These are phyloP conservation scores for Mus pahari DNA, from an alignment of 2,113 vertebrate genomes.

Conservation along the genomic window DNA sequence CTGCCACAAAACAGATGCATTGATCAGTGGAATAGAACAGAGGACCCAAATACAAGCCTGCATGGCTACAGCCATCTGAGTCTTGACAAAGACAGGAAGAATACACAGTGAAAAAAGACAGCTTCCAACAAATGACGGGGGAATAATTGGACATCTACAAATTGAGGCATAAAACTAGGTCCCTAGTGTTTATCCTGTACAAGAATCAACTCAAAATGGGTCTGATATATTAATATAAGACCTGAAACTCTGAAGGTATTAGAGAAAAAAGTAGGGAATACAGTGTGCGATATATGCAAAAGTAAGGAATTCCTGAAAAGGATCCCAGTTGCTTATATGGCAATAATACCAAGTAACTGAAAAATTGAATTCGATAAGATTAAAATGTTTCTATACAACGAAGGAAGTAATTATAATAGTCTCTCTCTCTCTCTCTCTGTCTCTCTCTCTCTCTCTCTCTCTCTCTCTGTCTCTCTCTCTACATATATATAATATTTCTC, in stretches of 20 bases:
- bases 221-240: not conserved
- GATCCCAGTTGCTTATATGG: not conserved
- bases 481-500: no score
- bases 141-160: not conserved
- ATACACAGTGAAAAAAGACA: not conserved
- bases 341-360: not conserved
- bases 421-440: no score
- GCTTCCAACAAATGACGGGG: not conserved
- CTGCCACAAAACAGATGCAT: not conserved
- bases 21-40: not conserved
- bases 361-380: not conserved
- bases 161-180: not conserved
- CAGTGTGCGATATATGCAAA: not conserved
- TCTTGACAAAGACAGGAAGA: not conserved
- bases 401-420: not conserved
- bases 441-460: no score
- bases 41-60: not conserved
- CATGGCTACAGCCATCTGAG: not conserved
- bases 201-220: not conserved
- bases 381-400: not conserved
- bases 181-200: not conserved
- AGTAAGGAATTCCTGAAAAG: not conserved
- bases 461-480: no score
- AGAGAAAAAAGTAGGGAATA: not conserved
- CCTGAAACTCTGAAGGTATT: not conserved